Conservation (phyloP, 1,140 invertebrate genomes). For the Luehdorfia chinensis region DNA sequence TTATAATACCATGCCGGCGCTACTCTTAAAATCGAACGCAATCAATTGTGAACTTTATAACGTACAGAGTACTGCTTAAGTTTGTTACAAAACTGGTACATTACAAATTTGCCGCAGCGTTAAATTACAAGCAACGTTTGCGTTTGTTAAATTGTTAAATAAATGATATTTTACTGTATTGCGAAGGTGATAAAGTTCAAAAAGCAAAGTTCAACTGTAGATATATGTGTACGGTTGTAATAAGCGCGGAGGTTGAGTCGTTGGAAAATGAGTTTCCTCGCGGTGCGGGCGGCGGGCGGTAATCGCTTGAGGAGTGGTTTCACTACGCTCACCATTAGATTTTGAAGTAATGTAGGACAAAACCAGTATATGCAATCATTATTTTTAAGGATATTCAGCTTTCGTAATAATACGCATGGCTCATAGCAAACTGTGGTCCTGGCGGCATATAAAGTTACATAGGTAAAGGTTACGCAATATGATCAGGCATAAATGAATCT, state of each 20-base stretch:
- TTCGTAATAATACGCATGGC: too few species aligned
- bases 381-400: too few species aligned
- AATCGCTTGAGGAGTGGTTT: slow-evolving; percentile 14
- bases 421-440: too few species aligned
- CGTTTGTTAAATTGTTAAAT: too few species aligned
- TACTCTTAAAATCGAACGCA: slow-evolving; percentile 1
- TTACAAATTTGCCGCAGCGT: slow-evolving; percentile 21
- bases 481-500: too few species aligned
- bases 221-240: slow-evolving; percentile 33
- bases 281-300: slow-evolving; percentile 21
- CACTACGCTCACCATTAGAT: neutral
- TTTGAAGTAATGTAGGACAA: too few species aligned
- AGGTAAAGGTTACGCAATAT: too few species aligned
- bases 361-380: too few species aligned
- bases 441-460: too few species aligned
- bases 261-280: slow-evolving; percentile 73
- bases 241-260: slow-evolving; percentile 58
- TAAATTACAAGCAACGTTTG: slow-evolving; percentile 21
- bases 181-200: neutral
- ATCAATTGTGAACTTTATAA: slow-evolving; percentile 20
- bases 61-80: slow-evolving; percentile 5
- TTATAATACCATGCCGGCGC: slow-evolving; percentile 32
- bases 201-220: neutral
- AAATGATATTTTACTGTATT: slow-evolving; percentile 17
- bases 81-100: slow-evolving; percentile 5